phyloP scores from a whole-genome alignment of 2,113 vertebrate species.

The Gallinago undulata region DNA sequence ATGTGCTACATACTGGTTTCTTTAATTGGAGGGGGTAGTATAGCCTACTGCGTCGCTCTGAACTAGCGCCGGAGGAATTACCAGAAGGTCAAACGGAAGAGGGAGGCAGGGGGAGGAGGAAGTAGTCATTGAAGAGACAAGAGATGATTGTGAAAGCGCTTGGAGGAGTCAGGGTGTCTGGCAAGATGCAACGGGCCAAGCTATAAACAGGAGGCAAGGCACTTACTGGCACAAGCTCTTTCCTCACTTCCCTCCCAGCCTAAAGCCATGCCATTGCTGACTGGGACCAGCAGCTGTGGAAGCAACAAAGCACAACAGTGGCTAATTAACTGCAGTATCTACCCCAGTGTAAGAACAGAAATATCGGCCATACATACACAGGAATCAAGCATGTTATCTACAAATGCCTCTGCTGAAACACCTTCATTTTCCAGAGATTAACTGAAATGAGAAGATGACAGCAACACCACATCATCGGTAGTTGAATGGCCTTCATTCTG shows the following conservation, averaged over 20 bases:
- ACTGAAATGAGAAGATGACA: neutral
- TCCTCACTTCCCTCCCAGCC: neutral
- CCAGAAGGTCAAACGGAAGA: slow-evolving; percentile 44
- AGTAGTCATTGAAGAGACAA: slow-evolving; percentile 52
- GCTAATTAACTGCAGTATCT: neutral
- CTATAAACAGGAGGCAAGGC: neutral
- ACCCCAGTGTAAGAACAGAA: fast-evolving
- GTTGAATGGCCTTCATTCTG: neutral
- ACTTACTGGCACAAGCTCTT: neutral
- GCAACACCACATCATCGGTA: neutral
- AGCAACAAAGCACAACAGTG: fast-evolving
- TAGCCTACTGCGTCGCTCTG: neutral
- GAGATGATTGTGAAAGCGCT: slow-evolving; percentile 33
- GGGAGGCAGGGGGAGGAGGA: slow-evolving; percentile 43
- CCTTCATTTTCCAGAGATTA: neutral
- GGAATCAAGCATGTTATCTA: neutral
- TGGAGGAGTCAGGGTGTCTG: slow-evolving; percentile 49
- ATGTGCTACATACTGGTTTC: neutral
- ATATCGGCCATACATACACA: neutral
- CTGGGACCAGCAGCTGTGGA: neutral
- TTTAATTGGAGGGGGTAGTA: neutral
- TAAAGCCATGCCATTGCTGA: neutral
- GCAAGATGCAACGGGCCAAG: neutral
- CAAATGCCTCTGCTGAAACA: neutral
- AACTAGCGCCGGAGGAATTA: neutral